A percentile compares a stretch with the other conserved stretches of the same genome.
phyloP scores from a whole-genome alignment of 2,797 vertebrate species.

The Decapterus maruadsi region DNA sequence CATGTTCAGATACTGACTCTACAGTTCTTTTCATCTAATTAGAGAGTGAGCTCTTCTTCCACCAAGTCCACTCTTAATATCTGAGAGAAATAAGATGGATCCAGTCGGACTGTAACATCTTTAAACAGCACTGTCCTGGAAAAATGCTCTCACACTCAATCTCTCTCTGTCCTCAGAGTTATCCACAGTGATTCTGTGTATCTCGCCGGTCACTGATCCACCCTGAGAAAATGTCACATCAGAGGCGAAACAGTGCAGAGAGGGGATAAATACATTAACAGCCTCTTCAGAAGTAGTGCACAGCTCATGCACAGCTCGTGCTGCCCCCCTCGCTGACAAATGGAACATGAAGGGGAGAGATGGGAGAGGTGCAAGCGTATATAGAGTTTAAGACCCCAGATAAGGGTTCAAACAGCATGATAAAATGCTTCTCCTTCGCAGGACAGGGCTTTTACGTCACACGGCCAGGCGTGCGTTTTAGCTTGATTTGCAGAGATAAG shows the following conservation, averaged over 20 bases:
- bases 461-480: constrained; percentile 63
- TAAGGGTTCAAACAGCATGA: constrained; percentile 81
- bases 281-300: constrained; percentile 24
- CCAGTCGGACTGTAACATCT: neutral
- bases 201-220: constrained; percentile 12
- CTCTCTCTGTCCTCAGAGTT: neutral
- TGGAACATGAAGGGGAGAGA: constrained; percentile 76
- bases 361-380: constrained; percentile 67
- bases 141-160: neutral
- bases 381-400: constrained; percentile 73
- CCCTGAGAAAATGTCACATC: constrained; percentile 19
- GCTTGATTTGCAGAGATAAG: constrained; percentile 78
- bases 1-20: constrained; percentile 20
- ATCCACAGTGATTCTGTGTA: constrained; percentile 1
- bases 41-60: constrained; percentile 15
- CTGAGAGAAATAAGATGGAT: constrained; percentile 2
- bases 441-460: constrained; percentile 72
- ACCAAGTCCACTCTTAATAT: neutral
- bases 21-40: constrained; percentile 36
- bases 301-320: constrained; percentile 44
- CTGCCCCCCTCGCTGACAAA: constrained; percentile 49
- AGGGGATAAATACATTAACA: constrained; percentile 31
- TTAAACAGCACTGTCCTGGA: neutral
- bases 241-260: constrained; percentile 12
- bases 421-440: constrained; percentile 72